Evolutionary conservation across 2,888 invertebrate genomes (phyloP).

Genomic region (Lasioglossum pauxillum): DNA sequence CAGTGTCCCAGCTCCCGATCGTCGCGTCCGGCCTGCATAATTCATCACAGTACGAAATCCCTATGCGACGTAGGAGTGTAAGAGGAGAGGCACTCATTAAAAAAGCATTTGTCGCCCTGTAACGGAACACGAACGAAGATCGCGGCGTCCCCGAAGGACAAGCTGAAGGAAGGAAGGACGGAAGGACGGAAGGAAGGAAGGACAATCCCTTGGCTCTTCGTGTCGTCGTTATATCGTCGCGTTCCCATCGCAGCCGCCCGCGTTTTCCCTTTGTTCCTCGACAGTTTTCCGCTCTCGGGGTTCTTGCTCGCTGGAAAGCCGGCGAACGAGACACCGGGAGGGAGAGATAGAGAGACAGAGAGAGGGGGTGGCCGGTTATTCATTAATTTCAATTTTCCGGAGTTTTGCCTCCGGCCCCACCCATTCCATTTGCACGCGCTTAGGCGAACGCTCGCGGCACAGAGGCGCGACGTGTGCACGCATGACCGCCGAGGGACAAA

Average conservation of each 20-base stretch:
- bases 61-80: constrained; percentile 18
- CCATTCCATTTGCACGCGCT: constrained; percentile 64
- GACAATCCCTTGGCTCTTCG: constrained; percentile 2
- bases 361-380: constrained; percentile 73
- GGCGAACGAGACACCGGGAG: constrained; percentile 43
- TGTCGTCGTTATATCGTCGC: constrained; percentile 53
- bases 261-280: constrained; percentile 75
- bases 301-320: constrained; percentile 54
- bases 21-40: constrained; percentile 52
- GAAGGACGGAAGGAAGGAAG: constrained; percentile 33
- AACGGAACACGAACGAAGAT: constrained; percentile 58
- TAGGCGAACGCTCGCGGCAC: constrained; percentile 22
- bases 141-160: constrained; percentile 46
- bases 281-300: constrained; percentile 72
- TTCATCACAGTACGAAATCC: constrained; percentile 54
- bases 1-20: constrained; percentile 5
- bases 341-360: neutral
- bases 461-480: neutral
- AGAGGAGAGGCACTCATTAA: constrained; percentile 58
- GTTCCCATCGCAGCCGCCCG: constrained; percentile 26
- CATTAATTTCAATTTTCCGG: constrained; percentile 84
- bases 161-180: constrained; percentile 20
- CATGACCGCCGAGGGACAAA: neutral
- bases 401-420: constrained; percentile 80
- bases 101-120: constrained; percentile 66